These are phyloP conservation scores for Tichodroma muraria DNA, from an alignment of 2,113 vertebrate species.

Conservation along the genomic window DNA sequence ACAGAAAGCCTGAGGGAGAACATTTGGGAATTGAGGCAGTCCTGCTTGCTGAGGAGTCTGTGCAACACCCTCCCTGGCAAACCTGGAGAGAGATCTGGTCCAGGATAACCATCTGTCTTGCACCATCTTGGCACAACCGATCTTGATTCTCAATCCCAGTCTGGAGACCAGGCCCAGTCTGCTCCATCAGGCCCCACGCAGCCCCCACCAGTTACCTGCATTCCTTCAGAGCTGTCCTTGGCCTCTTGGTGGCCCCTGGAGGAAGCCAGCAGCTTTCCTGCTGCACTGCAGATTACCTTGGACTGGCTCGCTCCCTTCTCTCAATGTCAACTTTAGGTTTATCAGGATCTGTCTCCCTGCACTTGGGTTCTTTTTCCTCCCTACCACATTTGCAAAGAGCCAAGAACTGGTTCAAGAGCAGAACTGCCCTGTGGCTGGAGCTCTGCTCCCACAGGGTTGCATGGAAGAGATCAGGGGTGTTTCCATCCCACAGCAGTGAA, in stretches of 20 bases:
- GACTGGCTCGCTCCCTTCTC: not conserved
- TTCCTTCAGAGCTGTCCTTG: conserved; percentile 6
- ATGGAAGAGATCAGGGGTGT: not conserved
- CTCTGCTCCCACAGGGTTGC: not conserved
- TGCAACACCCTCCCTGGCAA: not conserved
- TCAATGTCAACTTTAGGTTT: not conserved
- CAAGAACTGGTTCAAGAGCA: not conserved
- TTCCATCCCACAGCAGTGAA: not conserved
- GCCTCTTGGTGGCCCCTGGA: not conserved
- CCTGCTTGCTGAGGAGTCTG: not conserved
- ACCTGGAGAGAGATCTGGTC: not conserved
- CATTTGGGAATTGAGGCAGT: not conserved
- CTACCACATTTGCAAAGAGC: not conserved
- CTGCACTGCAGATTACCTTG: conserved; percentile 7
- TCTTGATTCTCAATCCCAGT: not conserved
- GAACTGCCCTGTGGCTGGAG: not conserved
- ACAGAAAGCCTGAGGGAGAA: not conserved
- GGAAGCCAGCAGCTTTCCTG: conserved; percentile 3
- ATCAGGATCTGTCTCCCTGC: not conserved
- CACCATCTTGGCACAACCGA: accelerated
- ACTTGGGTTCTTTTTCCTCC: not conserved
- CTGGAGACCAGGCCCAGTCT: not conserved
- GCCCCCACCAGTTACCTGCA: not conserved
- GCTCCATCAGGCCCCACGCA: accelerated
- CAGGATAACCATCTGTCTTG: not conserved